These are phyloP conservation scores for Ovis aries DNA, from an alignment of 2,113 vertebrate species.

Conservation along the genomic window DNA sequence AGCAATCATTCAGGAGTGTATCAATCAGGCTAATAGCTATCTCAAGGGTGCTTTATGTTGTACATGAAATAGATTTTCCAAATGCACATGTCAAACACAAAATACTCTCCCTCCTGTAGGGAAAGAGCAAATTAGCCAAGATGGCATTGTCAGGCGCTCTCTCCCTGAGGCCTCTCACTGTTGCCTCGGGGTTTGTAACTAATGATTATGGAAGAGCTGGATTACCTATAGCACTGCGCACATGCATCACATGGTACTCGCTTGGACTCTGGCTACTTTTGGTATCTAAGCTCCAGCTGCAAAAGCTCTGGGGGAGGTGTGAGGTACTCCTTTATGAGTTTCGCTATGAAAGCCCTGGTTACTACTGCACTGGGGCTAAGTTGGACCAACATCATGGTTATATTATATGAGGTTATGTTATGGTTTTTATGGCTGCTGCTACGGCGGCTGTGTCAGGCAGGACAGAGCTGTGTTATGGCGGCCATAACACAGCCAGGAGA, in stretches of 20 bases:
- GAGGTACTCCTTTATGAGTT: not conserved
- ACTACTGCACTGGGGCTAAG: not conserved
- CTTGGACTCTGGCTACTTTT: not conserved
- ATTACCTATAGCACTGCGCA: not conserved
- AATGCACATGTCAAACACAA: not conserved
- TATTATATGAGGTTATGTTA: not conserved
- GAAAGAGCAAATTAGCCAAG: not conserved
- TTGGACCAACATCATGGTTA: not conserved
- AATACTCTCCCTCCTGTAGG: not conserved
- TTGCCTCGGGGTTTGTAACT: not conserved
- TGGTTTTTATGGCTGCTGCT: not conserved
- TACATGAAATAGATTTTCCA: not conserved
- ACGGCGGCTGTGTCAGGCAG: rapidly evolving
- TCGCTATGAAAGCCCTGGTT: not conserved
- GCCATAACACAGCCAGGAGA: not conserved
- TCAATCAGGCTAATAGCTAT: not conserved
- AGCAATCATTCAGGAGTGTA: not conserved
- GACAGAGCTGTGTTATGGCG: not conserved
- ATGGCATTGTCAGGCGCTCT: not conserved
- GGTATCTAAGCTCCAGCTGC: not conserved
- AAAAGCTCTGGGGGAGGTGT: not conserved
- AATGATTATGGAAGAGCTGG: not conserved
- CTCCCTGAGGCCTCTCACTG: not conserved
- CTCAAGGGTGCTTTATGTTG: not conserved
- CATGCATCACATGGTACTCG: rapidly evolving